Percentiles rank a stretch among this genome's conserved stretches.
Conservation (phyloP, 2,888 invertebrate species). For the Polylopha cassiicola region DNA sequence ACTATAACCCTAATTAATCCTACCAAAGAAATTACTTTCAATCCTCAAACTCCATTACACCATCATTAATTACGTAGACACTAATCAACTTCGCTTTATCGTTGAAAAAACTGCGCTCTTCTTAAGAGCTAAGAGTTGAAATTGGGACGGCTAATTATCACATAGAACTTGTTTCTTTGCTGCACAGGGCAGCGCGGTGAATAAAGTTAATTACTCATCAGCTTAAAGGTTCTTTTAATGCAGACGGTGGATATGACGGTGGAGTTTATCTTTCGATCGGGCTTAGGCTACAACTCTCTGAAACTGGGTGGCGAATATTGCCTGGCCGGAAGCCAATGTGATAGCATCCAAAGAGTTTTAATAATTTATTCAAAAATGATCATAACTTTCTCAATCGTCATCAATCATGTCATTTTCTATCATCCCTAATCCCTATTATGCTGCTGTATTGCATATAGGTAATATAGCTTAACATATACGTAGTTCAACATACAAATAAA, state of each 20-base stretch:
- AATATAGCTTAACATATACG: too few relatives aligned
- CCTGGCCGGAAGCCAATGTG: constrained; percentile 45
- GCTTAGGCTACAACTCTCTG: constrained; percentile 33
- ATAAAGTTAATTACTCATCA: constrained; percentile 36
- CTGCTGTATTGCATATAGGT: too few relatives aligned
- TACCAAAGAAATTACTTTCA: constrained; percentile 4
- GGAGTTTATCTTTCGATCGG: constrained; percentile 43
- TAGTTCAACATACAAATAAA: too few relatives aligned
- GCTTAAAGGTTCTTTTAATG: constrained; percentile 31
- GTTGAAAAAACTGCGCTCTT: constrained; percentile 4
- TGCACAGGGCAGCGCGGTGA: constrained; percentile 5
- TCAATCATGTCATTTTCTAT: too few relatives aligned
- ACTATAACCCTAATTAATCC: too few relatives aligned
- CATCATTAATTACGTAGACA: constrained; percentile 5
- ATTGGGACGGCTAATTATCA: constrained; percentile 1
- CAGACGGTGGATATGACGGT: constrained; percentile 30
- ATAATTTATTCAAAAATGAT: too few relatives aligned
- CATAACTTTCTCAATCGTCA: too few relatives aligned
- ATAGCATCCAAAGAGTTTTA: background rate
- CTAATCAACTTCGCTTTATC: constrained; percentile 2
- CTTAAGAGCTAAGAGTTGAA: constrained; percentile 4
- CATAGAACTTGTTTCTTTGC: constrained; percentile 1
- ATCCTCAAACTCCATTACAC: constrained; percentile 10
- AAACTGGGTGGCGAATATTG: constrained; percentile 32
- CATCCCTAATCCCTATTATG: too few relatives aligned